Evolutionary conservation across 2,113 vertebrate species (phyloP), one percentile per base, ranked within the genome.

Genomic region (Collichthys lucidus): DNA sequence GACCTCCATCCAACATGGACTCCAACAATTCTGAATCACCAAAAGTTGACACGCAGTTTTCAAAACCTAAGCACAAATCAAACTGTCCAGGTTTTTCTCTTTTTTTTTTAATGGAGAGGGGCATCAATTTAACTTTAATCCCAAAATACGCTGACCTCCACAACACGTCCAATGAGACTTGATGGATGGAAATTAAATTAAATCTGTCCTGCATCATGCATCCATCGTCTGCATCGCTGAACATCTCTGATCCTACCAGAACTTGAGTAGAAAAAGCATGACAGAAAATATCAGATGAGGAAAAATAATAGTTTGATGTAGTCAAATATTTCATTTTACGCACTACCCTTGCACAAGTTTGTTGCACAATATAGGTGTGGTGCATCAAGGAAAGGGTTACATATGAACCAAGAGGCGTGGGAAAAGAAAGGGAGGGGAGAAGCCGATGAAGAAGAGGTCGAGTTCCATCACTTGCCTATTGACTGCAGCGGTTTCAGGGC

Each of bases 401-500:
- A 35, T 14, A 17, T 52, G 55, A 71, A 49, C 44, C 15, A 11
- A 14, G 16, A 87, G 16, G 12, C 46, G 47, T 55, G 53, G 20
- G 46, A 44, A 57, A n/a, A 52, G 22, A 15, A 72, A 47, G 15
- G 74, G 60, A 44, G 40, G 57, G 40, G n/a, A 59, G 35, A 42
- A 61, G 46, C 31, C 29, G 40, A 35, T 2, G 44, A 59, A 66
- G 56, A 69, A 7, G 31, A 71, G 26, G 62, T 59, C n/a, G 60
- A 76, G 76, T 73, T 81, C 71, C 76, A 80, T 74, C 64, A 50
- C 71, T 65, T 66, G 29, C 24, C 57, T 60, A 56, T 66, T 75
- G 47, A 65, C 73, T 29, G 20, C n/a, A 19, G n/a, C 52, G 52
- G 52, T 80, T 84, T 72, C 49, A 50, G 55, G 56, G 69, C 26